phyloP scores from a whole-genome alignment of 2,113 vertebrate species.

The Leptodactylus fuscus region DNA sequence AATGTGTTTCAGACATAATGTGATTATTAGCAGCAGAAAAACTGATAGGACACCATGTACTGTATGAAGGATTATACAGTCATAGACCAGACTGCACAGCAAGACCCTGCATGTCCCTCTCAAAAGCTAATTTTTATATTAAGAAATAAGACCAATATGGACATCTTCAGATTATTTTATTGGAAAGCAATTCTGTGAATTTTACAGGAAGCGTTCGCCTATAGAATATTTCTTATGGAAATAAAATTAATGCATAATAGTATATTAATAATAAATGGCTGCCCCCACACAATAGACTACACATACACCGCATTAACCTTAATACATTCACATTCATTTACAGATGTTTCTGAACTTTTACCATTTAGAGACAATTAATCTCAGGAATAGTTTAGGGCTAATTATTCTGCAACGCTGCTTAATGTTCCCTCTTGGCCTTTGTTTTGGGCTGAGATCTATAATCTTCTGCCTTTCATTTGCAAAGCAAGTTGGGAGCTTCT shows the following conservation, averaged over 20 bases:
- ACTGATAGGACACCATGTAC: too few species aligned
- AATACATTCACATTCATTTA: not conserved
- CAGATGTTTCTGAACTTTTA: not conserved
- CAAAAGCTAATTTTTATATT: too few species aligned
- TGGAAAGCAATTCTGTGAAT: not conserved
- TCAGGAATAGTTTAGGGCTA: not conserved
- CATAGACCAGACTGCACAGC: too few species aligned
- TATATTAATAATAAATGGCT: not conserved
- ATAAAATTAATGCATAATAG: not conserved
- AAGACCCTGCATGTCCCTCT: too few species aligned
- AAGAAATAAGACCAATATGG: too few species aligned
- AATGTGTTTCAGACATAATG: too few species aligned
- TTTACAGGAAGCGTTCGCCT: not conserved
- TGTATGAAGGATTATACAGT: too few species aligned
- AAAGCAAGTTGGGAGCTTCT: not conserved
- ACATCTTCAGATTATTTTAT: too few species aligned
- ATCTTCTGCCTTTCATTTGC: not conserved
- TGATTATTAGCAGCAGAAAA: too few species aligned
- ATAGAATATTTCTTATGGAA: not conserved
- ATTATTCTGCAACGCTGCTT: slow-evolving; percentile 37
- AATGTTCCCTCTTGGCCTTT: not conserved
- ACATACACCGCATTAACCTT: not conserved
- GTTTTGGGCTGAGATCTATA: not conserved
- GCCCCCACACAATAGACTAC: not conserved
- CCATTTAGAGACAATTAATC: slow-evolving; percentile 6